Conservation (phyloP, 2,888 invertebrate species). For the Mesorhabditis spiculigera region DNA sequence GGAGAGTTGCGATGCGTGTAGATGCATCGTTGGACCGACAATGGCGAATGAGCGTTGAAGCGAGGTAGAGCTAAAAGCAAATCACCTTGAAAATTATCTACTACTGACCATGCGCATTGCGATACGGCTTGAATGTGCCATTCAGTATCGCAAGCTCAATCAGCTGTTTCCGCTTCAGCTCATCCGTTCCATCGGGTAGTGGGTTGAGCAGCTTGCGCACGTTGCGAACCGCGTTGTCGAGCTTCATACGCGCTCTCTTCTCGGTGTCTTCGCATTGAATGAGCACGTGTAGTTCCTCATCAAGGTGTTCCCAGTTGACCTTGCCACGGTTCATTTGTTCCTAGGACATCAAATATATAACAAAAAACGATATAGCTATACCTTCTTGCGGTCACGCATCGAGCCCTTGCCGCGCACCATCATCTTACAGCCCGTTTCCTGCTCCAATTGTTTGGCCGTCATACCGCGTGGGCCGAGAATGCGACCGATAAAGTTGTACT, state of each 20-base stretch:
- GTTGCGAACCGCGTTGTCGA: slow-evolving; percentile 92
- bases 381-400: slow-evolving; percentile 79
- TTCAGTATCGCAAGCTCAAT: neutral
- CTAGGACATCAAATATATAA: slow-evolving; percentile 64
- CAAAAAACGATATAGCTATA: slow-evolving; percentile 61
- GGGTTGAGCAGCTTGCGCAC: slow-evolving; percentile 94
- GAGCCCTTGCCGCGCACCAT: slow-evolving; percentile 90
- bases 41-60: slow-evolving; percentile 1
- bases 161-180: neutral
- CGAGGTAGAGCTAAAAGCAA: neutral
- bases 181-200: slow-evolving; percentile 21
- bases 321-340: slow-evolving; percentile 98
- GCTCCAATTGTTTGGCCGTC: slow-evolving; percentile 99
- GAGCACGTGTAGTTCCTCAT: slow-evolving; percentile 94
- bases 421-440: slow-evolving; percentile 99
- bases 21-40: neutral
- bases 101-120: neutral
- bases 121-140: neutral
- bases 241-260: slow-evolving; percentile 89
- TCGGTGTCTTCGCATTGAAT: slow-evolving; percentile 86
- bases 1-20: neutral
- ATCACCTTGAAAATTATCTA: neutral
- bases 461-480: slow-evolving; percentile 98
- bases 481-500: slow-evolving; percentile 99
- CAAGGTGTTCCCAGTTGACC: slow-evolving; percentile 99